Evolutionary conservation across 2,888 invertebrate species (phyloP), one percentile per base, ranked within the genome.

Genomic region (Ferrisia virgata): DNA sequence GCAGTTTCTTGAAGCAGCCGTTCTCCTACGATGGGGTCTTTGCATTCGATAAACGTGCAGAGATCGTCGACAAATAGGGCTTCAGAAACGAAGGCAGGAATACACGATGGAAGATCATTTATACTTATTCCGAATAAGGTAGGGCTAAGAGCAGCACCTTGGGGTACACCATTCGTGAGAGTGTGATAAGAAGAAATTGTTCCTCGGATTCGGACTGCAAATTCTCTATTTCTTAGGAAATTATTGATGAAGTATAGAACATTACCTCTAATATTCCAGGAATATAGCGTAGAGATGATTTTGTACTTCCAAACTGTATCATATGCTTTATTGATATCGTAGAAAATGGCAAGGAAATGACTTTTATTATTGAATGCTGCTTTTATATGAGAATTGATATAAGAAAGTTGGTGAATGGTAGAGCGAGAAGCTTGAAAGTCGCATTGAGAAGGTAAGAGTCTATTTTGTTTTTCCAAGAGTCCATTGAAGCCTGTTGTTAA

Each of bases 281-380:
- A 72, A 0, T 33, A 5, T 13, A 76, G 47, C 4, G 3, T 84
- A 5, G 31, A 28, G 47, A 84, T 4, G 13, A 84, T 33, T 39
- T 33, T 13, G 40, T 84, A 13, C 33, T 53, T 84, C 84, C 84
- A 84, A 9, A 64, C 36, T n/a, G 76, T 84, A 13, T 58, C 64
- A 4, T 53, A 84, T 1, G 84, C 79, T 18, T 79, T 79, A 58
- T 43, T 76, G 18, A 84, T 5, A n/a, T 84, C 39, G 0, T 33
- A 13, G n/a, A 33, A 84, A 2, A 84, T 28, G 9, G 33, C 31
- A 0, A 84, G 25, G 9, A 58, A 33, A 15, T 76, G 36, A 15
- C 47, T 76, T 0, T 84, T 84, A 33, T 33, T 58, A 40, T 79
- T 79, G 15, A 84, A 53, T 11, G 58, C 79, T 53, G 76, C n/a